Base-by-base conservation (phyloP, 2,888 invertebrate species). In the Dione vanillae region DNA sequence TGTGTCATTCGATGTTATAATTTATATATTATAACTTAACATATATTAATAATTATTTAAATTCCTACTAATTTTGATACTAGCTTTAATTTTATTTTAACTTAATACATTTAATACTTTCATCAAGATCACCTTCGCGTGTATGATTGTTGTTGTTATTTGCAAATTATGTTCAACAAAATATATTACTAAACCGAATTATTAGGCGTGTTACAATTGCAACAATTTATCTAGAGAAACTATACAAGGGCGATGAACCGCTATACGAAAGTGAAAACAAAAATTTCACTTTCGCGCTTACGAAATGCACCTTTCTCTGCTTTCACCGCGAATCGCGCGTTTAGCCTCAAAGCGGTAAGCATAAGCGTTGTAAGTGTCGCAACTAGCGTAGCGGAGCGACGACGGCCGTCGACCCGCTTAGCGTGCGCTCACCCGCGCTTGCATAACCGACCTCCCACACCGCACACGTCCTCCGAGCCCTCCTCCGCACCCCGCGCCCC, bases 391-490 rank as follows among this genome's bases (percentile, higher is more conserved):
- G 83, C 83, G 82, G 81, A 81, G 85, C 82, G 78, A 80, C 82
- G 90, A 92, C 94, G 95, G 94, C 91, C 95, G 94, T 90, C 95
- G 95, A 95, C 95, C 95, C 90, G 95, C 93, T 94, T 95, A 94
- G 89, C 93, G 94, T 93, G 95, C 95, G 94, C 94, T 95, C 94
- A 95, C 95, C 92, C 86, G 89, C 89, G 89, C 91, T 92, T 92
- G 92, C 92, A 91, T 92, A 91, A 91, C 88, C 90, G 86, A 88
- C 88, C 87, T 85, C 87, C 86, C 86, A 85, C 86, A 78, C 79
- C 81, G 78, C 82, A 78, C 70, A 72, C 77, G 74, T 69, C 73
- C 20, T 75, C 70, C 74, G 74, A 70, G 74, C 65, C 71, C 49
- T 19, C 9, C 47, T 8, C 19, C 77, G 68, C 75, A 68, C 70